Base-by-base conservation (phyloP, 35 echinoderm and acorn worm species). In the Diadema setosum region DNA sequence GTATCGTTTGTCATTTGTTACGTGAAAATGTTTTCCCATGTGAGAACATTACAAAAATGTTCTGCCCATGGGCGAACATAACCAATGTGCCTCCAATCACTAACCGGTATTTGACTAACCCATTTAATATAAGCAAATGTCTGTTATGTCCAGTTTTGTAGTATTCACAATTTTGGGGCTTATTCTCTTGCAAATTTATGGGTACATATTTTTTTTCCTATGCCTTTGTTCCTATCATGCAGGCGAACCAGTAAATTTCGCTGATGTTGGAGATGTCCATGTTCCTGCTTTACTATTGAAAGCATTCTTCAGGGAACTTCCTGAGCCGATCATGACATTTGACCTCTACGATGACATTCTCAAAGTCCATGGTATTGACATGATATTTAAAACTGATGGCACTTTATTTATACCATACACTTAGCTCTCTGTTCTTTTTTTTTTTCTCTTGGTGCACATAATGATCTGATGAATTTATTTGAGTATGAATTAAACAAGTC, bases 301-400 rank as follows among this genome's bases (percentile, higher is more conserved):
- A 87, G 94, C 96, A 46, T 98, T 98, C 81, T 94, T 98, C 73
- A 50, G 96, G 73, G 96, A 98, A 45, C 85, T 98, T 46, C 92
- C 96, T n/a, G 96, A 91, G 74, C 96, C 96, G 1, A 89, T 98
- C n/a, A 91, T 98, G 85, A 98, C 96, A 65, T 94, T 78, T 81
- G 84, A 94, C 44, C 88, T 94, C 7, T 98, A 98, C 73, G 89
- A 98, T 85, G 70, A 91, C 29, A 94, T 98, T 20, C 83, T 98
- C 4, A 89, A 76, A 24, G 46, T 98, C 2, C 83, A 94, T 52
- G 92, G 96, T 98, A 89, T n/a, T n/a, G n/a, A n/a, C n/a, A n/a
- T n/a, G n/a, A n/a, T n/a, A 64, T 82, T 23, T 56, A 46, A 0
- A 21, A 48, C 7, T 65, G 35, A 5, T 11, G 18, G 29, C 40